Conservation (phyloP, 2,113 vertebrate species). For the Vidua macroura region DNA sequence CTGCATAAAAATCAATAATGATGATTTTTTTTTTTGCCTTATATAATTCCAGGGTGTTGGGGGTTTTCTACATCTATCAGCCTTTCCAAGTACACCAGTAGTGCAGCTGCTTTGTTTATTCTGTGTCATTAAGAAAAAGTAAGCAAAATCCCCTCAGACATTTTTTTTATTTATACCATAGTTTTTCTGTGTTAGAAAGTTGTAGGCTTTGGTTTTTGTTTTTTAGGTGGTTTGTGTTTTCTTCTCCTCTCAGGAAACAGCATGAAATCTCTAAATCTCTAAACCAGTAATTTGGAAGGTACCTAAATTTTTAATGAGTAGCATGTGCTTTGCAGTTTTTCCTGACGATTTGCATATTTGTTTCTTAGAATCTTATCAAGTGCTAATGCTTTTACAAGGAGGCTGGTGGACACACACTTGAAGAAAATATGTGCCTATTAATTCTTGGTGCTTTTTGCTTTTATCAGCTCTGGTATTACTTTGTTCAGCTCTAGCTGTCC, state of each 20-base stretch:
- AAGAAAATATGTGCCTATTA: not conserved
- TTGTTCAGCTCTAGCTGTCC: not conserved
- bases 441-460: not conserved
- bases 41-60: not conserved
- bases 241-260: not conserved
- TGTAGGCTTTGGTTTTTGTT: not conserved
- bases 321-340: not conserved
- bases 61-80: rapidly evolving
- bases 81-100: not conserved
- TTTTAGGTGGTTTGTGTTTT: not conserved
- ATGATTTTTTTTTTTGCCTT: not conserved
- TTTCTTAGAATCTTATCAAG: not conserved
- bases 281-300: not conserved
- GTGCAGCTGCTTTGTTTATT: not conserved
- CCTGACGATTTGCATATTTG: not conserved
- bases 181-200: not conserved
- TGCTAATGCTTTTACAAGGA: not conserved
- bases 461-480: not conserved
- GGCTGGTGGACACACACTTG: not conserved
- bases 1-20: not conserved
- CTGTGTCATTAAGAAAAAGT: not conserved
- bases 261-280: constrained; percentile 3
- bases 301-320: not conserved
- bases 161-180: not conserved
- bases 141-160: not conserved